Base-by-base conservation (phyloP, 2,113 vertebrate species). In the Apteryx mantelli region DNA sequence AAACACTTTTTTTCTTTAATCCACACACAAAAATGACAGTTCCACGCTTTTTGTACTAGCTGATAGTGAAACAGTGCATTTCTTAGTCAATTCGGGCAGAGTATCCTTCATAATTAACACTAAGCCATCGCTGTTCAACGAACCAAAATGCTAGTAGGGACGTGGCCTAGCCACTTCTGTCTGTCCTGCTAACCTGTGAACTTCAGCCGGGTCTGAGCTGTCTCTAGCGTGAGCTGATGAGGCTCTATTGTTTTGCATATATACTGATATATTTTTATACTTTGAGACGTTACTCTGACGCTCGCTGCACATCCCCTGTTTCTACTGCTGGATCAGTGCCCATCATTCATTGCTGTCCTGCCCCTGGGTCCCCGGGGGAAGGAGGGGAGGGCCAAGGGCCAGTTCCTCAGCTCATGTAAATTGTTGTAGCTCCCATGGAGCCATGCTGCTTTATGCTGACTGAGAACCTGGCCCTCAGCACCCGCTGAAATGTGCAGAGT, bases 401-500 rank as follows among this genome's bases (percentile, higher is more conserved):
- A 7, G 30, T 22, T 83, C 76, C 85, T 91, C 55, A 18, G 76
- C 89, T 64, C 64, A 4, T 63, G 52, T 36, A 25, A 63, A 28
- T 60, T 12, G 69, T 52, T 28, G 86, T 97, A 88, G 97, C 96
- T 96, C 94, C 97, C 56, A 24, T 93, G 95, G 96, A 97, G 97
- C 94, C 2, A 0, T 83, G 93, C 88, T 95, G 95, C 95, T 95
- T 44, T 2, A 7, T 5, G 88, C 55, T 12, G 44, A 18, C 88
- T 26, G 82, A 82, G 87, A 66, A 38, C 2, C 22, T 56, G 70
- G 69, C 86, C 15, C 5, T 53, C 0, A 58, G 79, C 83, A 77
- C 97, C 94, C 4, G 24, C 94, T 28, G 76, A 75, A 70, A 55
- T 30, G 55, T 2, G 0, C 15, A 7, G 74, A 42, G 78, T 1